Percentiles rank a stretch among this genome's conserved stretches.
Conservation (phyloP, 2,888 invertebrate species). For the Callimorpha dominula region DNA sequence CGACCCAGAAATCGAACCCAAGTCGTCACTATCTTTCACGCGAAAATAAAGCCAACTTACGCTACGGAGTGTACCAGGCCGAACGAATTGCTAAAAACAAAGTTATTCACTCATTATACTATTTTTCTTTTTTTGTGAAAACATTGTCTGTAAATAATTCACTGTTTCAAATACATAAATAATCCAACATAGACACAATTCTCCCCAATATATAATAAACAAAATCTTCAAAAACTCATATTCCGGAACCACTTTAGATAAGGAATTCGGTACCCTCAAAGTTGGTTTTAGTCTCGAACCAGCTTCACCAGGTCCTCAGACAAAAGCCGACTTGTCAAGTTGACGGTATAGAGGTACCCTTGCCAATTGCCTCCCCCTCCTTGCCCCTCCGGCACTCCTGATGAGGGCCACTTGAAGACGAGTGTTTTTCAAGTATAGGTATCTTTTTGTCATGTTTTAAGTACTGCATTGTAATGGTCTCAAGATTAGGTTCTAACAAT, state of each 20-base stretch:
- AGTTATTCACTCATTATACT: too few species aligned
- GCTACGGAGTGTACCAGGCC: too few species aligned
- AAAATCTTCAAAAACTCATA: constrained; percentile 22
- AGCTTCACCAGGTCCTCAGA: constrained; percentile 61
- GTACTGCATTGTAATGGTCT: constrained; percentile 53
- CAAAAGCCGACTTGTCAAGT: constrained; percentile 82
- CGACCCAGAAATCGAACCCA: too few species aligned
- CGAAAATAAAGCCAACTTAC: too few species aligned
- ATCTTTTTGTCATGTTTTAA: constrained; percentile 73
- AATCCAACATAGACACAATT: neutral
- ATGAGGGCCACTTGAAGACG: constrained; percentile 38
- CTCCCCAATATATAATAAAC: constrained; percentile 7
- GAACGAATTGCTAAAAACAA: too few species aligned
- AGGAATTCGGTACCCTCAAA: constrained; percentile 62
- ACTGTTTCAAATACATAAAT: neutral
- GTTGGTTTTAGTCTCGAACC: constrained; percentile 84
- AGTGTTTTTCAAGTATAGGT: constrained; percentile 64
- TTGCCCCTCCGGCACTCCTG: constrained; percentile 40
- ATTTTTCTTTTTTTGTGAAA: too few species aligned
- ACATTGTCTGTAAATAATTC: too few species aligned
- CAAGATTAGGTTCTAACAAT: constrained; percentile 55
- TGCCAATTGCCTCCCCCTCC: constrained; percentile 50
- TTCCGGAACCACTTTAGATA: constrained; percentile 61
- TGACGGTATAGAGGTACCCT: constrained; percentile 72
- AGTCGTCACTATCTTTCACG: too few species aligned